phyloP scores from a whole-genome alignment of 64 coral and sea anemone genomes.

The Platygyra sinensis region DNA sequence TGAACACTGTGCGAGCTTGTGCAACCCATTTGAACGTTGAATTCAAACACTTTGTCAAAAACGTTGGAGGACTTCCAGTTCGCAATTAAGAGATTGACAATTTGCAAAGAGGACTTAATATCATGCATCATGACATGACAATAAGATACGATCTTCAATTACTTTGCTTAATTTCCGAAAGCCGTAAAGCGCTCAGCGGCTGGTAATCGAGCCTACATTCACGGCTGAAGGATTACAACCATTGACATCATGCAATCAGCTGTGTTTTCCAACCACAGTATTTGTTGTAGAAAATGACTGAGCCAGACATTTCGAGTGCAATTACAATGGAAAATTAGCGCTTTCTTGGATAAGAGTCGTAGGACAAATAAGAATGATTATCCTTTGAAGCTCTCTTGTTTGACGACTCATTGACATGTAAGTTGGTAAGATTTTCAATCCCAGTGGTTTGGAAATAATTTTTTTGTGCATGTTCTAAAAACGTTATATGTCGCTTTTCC shows the following conservation, averaged over 20 bases:
- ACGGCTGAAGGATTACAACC: neutral
- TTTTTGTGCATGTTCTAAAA: too few relatives aligned
- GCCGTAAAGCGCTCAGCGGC: neutral
- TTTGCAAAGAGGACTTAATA: neutral
- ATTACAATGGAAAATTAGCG: neutral
- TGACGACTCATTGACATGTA: neutral
- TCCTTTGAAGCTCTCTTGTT: too few relatives aligned
- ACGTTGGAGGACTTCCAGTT: neutral
- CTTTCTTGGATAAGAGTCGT: neutral
- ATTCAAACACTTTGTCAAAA: neutral
- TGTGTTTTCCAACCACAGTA: neutral
- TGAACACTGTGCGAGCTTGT: neutral
- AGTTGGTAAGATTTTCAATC: neutral
- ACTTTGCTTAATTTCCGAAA: neutral
- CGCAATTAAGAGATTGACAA: neutral
- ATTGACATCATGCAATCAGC: neutral
- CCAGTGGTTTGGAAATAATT: too few relatives aligned
- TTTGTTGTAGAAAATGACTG: neutral
- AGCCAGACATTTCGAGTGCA: neutral
- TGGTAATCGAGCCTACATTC: too few relatives aligned
- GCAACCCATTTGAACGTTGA: constrained; percentile 18
- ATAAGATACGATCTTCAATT: neutral
- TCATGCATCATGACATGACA: neutral
- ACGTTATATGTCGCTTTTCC: too few relatives aligned
- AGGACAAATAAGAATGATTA: too few relatives aligned